phyloP scores from a whole-genome alignment of 2,113 vertebrate species.

The Sinocyclocheilus rhinocerous region DNA sequence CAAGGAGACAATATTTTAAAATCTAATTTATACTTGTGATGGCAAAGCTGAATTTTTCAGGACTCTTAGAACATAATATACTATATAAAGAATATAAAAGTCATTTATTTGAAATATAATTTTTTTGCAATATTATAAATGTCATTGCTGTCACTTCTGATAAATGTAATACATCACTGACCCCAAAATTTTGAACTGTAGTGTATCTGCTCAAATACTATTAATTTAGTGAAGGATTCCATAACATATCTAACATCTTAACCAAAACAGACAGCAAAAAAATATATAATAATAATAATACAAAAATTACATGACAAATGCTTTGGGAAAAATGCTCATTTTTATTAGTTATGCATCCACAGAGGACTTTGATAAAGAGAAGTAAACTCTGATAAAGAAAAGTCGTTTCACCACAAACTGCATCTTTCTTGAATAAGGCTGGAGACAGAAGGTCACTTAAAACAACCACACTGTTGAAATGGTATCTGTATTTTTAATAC shows the following conservation, averaged over 20 bases:
- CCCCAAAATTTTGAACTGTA: too few species aligned
- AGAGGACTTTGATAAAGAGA: not conserved
- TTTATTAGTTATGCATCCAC: conserved; percentile 26
- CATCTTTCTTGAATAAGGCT: not conserved
- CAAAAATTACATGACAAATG: not conserved
- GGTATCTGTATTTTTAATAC: not conserved
- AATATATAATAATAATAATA: not conserved
- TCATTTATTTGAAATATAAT: too few species aligned
- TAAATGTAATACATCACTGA: not conserved
- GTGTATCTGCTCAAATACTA: too few species aligned
- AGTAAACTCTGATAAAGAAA: conserved; percentile 3
- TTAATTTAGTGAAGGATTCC: not conserved
- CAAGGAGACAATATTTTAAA: not conserved
- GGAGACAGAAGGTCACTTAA: conserved; percentile 35
- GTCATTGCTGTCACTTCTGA: not conserved
- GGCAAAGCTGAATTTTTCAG: not conserved
- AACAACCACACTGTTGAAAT: conserved; percentile 22
- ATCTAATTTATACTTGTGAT: not conserved
- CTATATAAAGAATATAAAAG: too few species aligned
- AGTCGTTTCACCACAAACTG: not conserved
- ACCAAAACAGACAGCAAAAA: not conserved
- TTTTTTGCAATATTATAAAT: too few species aligned
- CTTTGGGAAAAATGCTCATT: not conserved
- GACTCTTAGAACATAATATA: too few species aligned
- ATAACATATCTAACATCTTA: not conserved